phyloP scores from a whole-genome alignment of 1,140 invertebrate species.

The Panonychus citri region DNA sequence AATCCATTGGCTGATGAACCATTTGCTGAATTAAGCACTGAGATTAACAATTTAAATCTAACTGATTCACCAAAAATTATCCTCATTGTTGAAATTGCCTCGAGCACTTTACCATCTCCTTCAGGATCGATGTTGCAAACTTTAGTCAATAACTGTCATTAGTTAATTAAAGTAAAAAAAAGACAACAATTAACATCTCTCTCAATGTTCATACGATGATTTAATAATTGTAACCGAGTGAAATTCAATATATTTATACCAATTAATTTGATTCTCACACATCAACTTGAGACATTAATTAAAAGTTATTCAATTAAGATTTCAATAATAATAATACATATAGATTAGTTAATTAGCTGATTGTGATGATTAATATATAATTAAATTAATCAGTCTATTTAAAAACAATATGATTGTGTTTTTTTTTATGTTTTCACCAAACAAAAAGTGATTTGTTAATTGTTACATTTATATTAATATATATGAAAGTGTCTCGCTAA shows the following conservation, averaged over 20 bases:
- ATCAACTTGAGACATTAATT: too few relatives aligned
- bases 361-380: not conserved
- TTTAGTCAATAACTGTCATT: conserved; percentile 22
- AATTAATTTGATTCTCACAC: too few relatives aligned
- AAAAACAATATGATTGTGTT: not conserved
- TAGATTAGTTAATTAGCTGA: not conserved
- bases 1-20: conserved; percentile 20
- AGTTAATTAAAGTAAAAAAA: too few relatives aligned
- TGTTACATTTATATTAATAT: too few relatives aligned
- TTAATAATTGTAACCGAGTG: too few relatives aligned
- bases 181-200: too few relatives aligned
- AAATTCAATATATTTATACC: too few relatives aligned
- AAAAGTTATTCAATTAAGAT: too few relatives aligned
- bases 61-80: conserved; percentile 72
- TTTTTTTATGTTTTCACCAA: not conserved
- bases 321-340: too few relatives aligned
- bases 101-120: conserved; percentile 57
- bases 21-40: conserved; percentile 36
- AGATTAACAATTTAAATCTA: conserved; percentile 53
- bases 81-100: conserved; percentile 64
- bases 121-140: conserved; percentile 16
- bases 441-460: too few relatives aligned
- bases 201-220: too few relatives aligned
- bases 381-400: not conserved
- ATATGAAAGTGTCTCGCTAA: too few relatives aligned